Evolutionary conservation across 2,888 invertebrate species (phyloP).

Genomic region (Brachylomia viminalis): DNA sequence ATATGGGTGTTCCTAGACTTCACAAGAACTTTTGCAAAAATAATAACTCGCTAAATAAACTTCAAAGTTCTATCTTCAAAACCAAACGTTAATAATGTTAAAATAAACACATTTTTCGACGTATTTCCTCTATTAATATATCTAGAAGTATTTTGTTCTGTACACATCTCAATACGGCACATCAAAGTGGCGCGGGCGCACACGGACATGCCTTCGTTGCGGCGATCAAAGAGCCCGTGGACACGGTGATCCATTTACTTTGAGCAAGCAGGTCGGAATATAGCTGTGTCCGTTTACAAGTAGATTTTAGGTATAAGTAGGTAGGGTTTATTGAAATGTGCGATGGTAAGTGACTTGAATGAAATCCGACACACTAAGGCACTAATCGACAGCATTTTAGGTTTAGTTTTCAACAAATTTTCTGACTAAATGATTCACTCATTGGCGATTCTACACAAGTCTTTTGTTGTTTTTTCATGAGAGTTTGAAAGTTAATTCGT

Average conservation of each 20-base stretch:
- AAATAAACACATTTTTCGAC: conserved; percentile 54
- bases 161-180: conserved; percentile 48
- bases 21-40: conserved; percentile 24
- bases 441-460: not conserved
- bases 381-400: not conserved
- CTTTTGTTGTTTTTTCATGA: not conserved
- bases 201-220: conserved; percentile 36
- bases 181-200: conserved; percentile 48
- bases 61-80: conserved; percentile 31
- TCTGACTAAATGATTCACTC: not conserved
- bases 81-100: conserved; percentile 43
- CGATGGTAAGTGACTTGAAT: not conserved
- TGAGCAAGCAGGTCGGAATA: conserved; percentile 54
- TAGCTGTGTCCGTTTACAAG: conserved; percentile 31
- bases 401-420: not conserved
- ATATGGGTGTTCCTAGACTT: not conserved
- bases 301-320: conserved; percentile 1
- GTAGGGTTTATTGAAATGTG: not conserved
- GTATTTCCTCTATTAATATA: conserved; percentile 52
- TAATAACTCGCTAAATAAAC: conserved; percentile 32
- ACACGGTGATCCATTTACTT: conserved; percentile 59
- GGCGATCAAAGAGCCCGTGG: conserved; percentile 61
- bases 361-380: not conserved
- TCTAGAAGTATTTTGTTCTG: conserved; percentile 49
- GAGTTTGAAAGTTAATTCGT: not conserved